A percentile compares a stretch with the other conserved stretches of the same genome.
Conservation (phyloP, 2,797 vertebrate species). For the Fringilla coelebs region DNA sequence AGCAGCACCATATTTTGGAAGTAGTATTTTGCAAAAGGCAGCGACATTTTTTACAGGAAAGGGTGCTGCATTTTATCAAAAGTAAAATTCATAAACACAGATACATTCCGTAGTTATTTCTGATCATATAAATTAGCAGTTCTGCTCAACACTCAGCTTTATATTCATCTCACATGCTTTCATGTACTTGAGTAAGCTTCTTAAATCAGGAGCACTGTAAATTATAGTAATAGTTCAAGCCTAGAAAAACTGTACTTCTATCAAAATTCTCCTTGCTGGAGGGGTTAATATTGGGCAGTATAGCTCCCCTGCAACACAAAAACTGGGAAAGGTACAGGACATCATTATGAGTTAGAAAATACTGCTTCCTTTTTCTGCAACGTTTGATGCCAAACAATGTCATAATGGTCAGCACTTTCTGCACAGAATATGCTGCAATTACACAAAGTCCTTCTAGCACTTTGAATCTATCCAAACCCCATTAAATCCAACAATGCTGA, state of each 20-base stretch:
- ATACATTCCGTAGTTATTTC: not conserved
- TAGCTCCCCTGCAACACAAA: not conserved
- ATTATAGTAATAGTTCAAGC: not conserved
- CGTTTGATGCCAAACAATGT: not conserved
- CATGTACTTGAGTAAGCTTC: not conserved
- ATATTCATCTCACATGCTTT: not conserved
- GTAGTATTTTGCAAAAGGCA: not conserved
- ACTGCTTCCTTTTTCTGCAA: not conserved
- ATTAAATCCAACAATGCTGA: not conserved
- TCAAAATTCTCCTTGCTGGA: not conserved
- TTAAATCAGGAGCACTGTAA: not conserved
- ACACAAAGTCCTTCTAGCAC: not conserved
- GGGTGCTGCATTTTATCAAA: not conserved
- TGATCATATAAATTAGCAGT: not conserved
- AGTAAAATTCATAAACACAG: not conserved
- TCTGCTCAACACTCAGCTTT: not conserved
- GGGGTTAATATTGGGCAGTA: not conserved
- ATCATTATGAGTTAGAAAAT: not conserved
- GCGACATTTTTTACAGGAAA: not conserved
- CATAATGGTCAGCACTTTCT: not conserved
- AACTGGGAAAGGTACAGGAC: not conserved
- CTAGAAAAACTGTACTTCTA: not conserved
- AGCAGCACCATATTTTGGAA: not conserved
- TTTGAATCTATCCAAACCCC: not conserved
- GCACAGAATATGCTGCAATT: not conserved